A percentile compares a stretch with the other conserved stretches of the same genome.
Conservation (phyloP, 1,140 invertebrate genomes). For the Drosophila tropicalis region DNA sequence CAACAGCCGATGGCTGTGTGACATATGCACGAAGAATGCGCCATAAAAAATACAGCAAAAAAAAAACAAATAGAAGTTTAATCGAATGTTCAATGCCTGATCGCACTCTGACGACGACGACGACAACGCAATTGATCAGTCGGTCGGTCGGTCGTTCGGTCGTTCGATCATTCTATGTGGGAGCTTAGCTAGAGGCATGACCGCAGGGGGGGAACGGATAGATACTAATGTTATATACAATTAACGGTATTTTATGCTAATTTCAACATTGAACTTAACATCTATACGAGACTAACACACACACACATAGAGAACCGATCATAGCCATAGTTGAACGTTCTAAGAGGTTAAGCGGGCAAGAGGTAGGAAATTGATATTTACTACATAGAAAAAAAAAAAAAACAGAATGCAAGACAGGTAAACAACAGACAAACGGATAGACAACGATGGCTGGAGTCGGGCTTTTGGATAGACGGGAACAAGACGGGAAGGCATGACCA, state of each 20-base stretch:
- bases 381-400: not conserved
- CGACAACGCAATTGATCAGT: constrained; percentile 25
- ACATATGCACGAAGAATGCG: constrained; percentile 74
- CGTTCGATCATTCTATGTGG: constrained; percentile 13
- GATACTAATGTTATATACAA: constrained; percentile 75
- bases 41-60: constrained; percentile 51
- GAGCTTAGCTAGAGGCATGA: constrained; percentile 15
- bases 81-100: constrained; percentile 32
- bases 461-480: constrained; percentile 17
- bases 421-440: constrained; percentile 7
- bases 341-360: not conserved
- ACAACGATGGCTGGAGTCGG: not conserved
- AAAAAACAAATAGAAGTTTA: constrained; percentile 7
- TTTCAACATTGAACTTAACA: constrained; percentile 82
- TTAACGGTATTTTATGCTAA: constrained; percentile 83
- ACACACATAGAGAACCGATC: constrained; percentile 24
- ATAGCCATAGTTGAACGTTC: constrained; percentile 12
- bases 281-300: constrained; percentile 46
- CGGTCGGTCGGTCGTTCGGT: constrained; percentile 21
- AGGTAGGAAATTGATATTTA: constrained; percentile 71
- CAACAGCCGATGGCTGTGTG: constrained; percentile 37
- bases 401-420: constrained; percentile 46
- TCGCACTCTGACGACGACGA: not conserved
- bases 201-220: constrained; percentile 9
- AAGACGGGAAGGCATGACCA: constrained; percentile 13